These are phyloP conservation scores for Melieria crassipennis DNA, from an alignment of 2,888 invertebrate species.

Conservation along the genomic window DNA sequence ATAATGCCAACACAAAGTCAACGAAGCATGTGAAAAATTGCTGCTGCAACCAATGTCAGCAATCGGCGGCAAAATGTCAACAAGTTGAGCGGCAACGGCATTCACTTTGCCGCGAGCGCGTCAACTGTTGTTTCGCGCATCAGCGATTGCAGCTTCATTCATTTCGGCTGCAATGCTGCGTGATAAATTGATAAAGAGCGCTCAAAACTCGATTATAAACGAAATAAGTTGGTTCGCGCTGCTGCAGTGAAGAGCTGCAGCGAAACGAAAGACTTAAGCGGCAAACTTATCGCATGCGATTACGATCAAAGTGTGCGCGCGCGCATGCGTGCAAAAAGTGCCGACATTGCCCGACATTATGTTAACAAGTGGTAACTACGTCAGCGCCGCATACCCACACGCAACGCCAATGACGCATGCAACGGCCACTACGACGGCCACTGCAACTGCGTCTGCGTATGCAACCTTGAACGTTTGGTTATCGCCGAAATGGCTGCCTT, in stretches of 20 bases:
- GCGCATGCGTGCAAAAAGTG: constrained; percentile 44
- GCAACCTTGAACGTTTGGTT: constrained; percentile 25
- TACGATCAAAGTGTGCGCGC: constrained; percentile 27
- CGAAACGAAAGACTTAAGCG: constrained; percentile 21
- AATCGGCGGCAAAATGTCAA: constrained; percentile 55
- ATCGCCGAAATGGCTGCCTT: not conserved
- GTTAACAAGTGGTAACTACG: constrained; percentile 58
- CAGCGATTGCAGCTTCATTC: not conserved
- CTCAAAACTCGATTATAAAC: too few relatives aligned
- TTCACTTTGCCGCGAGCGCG: not conserved
- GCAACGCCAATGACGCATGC: constrained; percentile 27
- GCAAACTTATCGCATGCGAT: constrained; percentile 16
- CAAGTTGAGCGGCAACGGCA: constrained; percentile 45
- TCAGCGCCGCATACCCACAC: constrained; percentile 48
- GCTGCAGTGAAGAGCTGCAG: too few relatives aligned
- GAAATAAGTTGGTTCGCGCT: too few relatives aligned
- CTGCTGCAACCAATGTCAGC: constrained; percentile 12
- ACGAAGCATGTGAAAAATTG: not conserved
- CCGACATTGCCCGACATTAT: constrained; percentile 58
- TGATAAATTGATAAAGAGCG: not conserved
- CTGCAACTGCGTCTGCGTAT: constrained; percentile 11
- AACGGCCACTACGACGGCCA: constrained; percentile 6
- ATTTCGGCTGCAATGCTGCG: not conserved
- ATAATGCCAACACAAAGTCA: not conserved
- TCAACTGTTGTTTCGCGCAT: not conserved